phyloP scores from a whole-genome alignment of 2,888 invertebrate species.

The Ophion slaviceki region DNA sequence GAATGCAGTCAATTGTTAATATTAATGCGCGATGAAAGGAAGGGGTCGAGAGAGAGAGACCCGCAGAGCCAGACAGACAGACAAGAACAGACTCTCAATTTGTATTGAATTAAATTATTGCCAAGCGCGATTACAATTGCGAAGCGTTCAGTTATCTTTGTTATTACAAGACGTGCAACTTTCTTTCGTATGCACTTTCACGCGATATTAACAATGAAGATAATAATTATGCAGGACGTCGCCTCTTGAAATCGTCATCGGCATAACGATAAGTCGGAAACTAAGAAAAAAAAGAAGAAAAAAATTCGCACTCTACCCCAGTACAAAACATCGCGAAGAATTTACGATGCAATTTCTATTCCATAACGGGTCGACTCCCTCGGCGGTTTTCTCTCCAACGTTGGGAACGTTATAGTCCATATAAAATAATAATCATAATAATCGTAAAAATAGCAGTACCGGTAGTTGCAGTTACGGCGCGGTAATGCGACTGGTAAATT shows the following conservation, averaged over 20 bases:
- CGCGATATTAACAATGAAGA: constrained; percentile 21
- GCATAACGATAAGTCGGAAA: constrained; percentile 20
- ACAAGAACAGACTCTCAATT: too few relatives aligned
- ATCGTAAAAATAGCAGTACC: neutral
- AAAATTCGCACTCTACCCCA: constrained; percentile 36
- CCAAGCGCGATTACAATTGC: constrained; percentile 35
- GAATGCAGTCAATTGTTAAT: too few relatives aligned
- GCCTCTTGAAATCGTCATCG: constrained; percentile 12
- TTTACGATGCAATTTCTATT: constrained; percentile 60
- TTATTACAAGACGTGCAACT: neutral
- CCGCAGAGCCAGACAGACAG: too few relatives aligned
- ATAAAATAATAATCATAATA: constrained; percentile 40
- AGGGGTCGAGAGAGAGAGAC: too few relatives aligned
- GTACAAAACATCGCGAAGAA: constrained; percentile 41
- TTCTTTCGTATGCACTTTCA: constrained; percentile 36
- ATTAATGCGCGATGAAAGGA: too few relatives aligned
- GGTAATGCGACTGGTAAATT: too few relatives aligned
- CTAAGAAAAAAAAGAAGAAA: constrained; percentile 43
- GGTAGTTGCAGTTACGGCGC: too few relatives aligned
- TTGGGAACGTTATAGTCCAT: constrained; percentile 26
- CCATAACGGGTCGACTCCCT: constrained; percentile 54
- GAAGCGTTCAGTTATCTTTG: constrained; percentile 47
- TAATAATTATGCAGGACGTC: neutral
- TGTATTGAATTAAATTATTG: constrained; percentile 19
- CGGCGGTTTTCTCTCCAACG: constrained; percentile 52